Base-by-base conservation (phyloP, 30 jellyfish, hydroid and myxozoan species). In the Turritopsis dohrnii region DNA sequence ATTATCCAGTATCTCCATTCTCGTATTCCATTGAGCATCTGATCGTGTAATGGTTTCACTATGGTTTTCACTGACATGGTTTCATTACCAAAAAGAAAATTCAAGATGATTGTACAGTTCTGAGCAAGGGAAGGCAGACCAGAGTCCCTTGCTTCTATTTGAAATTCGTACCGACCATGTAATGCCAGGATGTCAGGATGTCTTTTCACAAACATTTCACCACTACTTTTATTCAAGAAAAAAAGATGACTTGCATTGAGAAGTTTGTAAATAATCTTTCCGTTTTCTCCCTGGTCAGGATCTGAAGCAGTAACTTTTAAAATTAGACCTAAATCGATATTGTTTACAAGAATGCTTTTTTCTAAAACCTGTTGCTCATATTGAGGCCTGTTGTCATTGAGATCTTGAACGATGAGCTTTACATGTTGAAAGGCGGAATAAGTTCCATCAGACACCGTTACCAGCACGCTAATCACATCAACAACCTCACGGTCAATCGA, bases 351-450 rank as follows among this genome's bases (percentile, higher is more conserved):
- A 9, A 69, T 7, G 77, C 22, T 19, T 9, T n/a, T 27, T 27
- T 69, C 30, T 16, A n/a, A 69, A n/a, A n/a, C 16, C 8, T 9
- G 16, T 69, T 69, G 28, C 30, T 69, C 8, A 69, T 7, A 69
- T 69, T n/a, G 28, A 23, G 77, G 77, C 30, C 30, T 69, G 77
- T 69, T 69, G 77, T 69, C 77, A 21, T 69, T 69, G 16, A n/a
- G 22, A 21, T 69, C 77, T 23, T 8, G 16, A 7, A 69, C 0
- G 28, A 69, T 1, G 16, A 69, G 22, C 28, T 69, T 69, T 19
- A 69, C 8, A 7, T 69, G 77, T 27, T 69, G 77, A 69, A n/a
- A 69, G 28, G 77, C 30, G 17, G 77, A n/a, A 19, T n/a, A 69
- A 9, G 19, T n/a, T 69, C 77, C 77, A 69, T 69, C 77, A 27